These are phyloP conservation scores for Brachionus rotundiformis DNA, from an alignment of 1,140 invertebrate genomes.

Conservation along the genomic window DNA sequence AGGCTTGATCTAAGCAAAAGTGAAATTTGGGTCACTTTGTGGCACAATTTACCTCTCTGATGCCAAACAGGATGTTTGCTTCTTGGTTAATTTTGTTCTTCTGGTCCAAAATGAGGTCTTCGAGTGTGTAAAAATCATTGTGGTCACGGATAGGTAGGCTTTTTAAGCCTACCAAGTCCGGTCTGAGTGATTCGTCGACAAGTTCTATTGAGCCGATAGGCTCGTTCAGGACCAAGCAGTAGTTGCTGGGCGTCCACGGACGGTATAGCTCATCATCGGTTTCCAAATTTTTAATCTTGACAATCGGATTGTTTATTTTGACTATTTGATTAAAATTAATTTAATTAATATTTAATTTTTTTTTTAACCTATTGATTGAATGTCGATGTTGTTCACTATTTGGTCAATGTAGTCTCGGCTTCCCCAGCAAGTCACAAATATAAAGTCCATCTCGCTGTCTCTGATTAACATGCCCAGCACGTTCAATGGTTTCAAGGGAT, in stretches of 20 bases:
- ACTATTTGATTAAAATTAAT: not conserved
- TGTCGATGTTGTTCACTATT: not conserved
- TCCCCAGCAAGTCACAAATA: constrained; percentile 12
- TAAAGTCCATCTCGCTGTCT: constrained; percentile 40
- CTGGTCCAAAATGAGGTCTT: not conserved
- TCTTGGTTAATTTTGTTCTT: constrained; percentile 16
- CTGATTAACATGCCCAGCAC: not conserved
- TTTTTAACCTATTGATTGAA: not conserved
- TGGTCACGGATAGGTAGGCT: constrained; percentile 11
- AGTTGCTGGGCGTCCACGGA: not conserved
- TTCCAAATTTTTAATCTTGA: constrained; percentile 13
- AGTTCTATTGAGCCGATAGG: not conserved
- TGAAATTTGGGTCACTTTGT: not conserved
- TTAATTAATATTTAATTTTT: not conserved
- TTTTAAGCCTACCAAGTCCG: not conserved
- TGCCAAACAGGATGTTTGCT: constrained; percentile 4
- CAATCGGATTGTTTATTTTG: constrained; percentile 10
- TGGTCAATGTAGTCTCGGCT: constrained; percentile 23
- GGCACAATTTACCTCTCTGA: not conserved
- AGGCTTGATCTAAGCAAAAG: not conserved
- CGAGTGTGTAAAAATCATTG: constrained; percentile 25
- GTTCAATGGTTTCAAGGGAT: constrained; percentile 32
- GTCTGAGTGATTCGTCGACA: not conserved
- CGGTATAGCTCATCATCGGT: not conserved
- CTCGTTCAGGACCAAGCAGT: not conserved